phyloP scores from a whole-genome alignment of 2,888 invertebrate genomes.

The Stramonita haemastoma region DNA sequence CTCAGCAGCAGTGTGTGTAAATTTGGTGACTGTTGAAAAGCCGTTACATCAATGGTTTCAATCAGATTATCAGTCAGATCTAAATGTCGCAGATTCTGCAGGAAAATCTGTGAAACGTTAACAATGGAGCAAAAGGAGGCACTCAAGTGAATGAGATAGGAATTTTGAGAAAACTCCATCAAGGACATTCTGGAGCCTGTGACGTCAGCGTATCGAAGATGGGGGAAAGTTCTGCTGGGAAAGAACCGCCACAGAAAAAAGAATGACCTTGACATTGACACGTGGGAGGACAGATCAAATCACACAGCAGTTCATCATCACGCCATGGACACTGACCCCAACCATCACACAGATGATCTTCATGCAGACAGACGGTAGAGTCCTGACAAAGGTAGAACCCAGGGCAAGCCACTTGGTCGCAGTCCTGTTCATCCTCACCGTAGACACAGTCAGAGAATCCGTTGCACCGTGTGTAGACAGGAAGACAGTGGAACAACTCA shows the following conservation, averaged over 20 bases:
- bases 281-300: neutral
- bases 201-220: neutral
- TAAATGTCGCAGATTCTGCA: neutral
- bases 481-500: neutral
- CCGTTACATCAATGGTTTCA: neutral
- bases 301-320: neutral
- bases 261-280: slow-evolving; percentile 1
- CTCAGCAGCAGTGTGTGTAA: neutral
- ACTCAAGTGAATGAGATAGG: neutral
- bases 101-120: neutral
- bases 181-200: neutral
- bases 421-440: slow-evolving; percentile 13
- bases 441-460: neutral
- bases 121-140: neutral
- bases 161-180: neutral
- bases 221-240: neutral
- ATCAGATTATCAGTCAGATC: neutral
- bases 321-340: slow-evolving; percentile 9
- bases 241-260: neutral
- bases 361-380: neutral
- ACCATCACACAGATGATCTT: neutral
- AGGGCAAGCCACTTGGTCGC: neutral
- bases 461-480: slow-evolving; percentile 13
- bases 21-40: neutral
- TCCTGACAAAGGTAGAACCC: neutral